Percentiles rank a stretch among this genome's conserved stretches.
Evolutionary conservation across 2,888 invertebrate genomes (phyloP).

Genomic region (Lepidonotus clava): DNA sequence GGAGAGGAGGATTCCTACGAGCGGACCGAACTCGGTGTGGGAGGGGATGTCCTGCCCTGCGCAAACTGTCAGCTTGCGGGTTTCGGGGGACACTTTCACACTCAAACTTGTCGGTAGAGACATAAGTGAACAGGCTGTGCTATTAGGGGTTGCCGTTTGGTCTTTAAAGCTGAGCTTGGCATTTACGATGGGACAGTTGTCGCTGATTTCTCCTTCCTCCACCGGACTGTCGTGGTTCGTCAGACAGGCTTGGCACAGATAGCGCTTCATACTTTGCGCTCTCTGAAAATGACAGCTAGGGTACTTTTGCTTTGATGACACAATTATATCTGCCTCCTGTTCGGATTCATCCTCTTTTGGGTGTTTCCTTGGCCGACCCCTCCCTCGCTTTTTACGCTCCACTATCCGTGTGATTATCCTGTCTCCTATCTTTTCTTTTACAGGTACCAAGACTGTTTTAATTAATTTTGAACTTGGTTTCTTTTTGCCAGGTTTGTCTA

Average conservation of each 20-base stretch:
- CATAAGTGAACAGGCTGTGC: constrained; percentile 20
- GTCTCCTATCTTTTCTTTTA: not conserved
- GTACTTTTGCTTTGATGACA: constrained; percentile 27
- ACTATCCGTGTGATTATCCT: not conserved
- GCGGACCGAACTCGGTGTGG: constrained; percentile 38
- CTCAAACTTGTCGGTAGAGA: constrained; percentile 34
- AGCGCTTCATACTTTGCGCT: not conserved
- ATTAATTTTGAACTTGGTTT: no score
- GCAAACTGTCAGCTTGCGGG: constrained; percentile 31
- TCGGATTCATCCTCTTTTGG: not conserved
- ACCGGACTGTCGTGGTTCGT: constrained; percentile 23
- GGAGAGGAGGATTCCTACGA: constrained; percentile 43
- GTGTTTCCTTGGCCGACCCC: constrained; percentile 34
- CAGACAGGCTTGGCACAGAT: constrained; percentile 22
- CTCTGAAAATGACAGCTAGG: constrained; percentile 29
- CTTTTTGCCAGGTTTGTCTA: no score
- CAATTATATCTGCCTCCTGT: not conserved
- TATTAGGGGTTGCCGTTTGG: not conserved
- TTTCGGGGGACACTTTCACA: constrained; percentile 13
- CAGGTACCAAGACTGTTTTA: no score
- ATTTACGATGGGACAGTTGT: not conserved
- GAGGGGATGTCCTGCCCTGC: not conserved
- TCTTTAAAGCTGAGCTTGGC: constrained; percentile 11
- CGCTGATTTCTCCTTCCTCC: not conserved
- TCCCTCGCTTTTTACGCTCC: not conserved